These are phyloP conservation scores for Euzophera pinguis DNA, from an alignment of 2,888 invertebrate species.

Conservation along the genomic window DNA sequence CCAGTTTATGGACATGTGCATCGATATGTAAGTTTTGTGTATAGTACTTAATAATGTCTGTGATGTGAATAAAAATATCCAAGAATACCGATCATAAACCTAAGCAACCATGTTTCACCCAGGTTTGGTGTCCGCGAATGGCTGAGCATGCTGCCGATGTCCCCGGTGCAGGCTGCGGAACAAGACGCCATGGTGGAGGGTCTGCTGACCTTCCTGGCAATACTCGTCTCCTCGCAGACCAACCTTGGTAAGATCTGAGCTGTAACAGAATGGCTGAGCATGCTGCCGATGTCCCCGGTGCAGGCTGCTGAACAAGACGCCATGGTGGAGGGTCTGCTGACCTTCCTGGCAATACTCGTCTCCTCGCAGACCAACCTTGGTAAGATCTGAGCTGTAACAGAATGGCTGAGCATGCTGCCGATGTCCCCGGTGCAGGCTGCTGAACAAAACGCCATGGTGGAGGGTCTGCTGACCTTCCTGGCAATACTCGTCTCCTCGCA, in stretches of 20 bases:
- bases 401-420: slow-evolving; percentile 90
- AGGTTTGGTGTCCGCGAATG: slow-evolving; percentile 94
- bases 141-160: slow-evolving; percentile 87
- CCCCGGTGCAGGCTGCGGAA: slow-evolving; percentile 86
- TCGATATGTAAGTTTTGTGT: slow-evolving; percentile 85
- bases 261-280: slow-evolving; percentile 86
- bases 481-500: slow-evolving; percentile 92
- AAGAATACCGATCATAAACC: too few species aligned
- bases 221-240: slow-evolving; percentile 91
- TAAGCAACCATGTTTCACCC: too few species aligned
- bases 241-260: slow-evolving; percentile 82
- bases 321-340: slow-evolving; percentile 96
- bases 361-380: slow-evolving; percentile 93
- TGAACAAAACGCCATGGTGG: slow-evolving; percentile 95
- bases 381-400: slow-evolving; percentile 46
- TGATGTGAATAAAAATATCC: too few species aligned
- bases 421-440: slow-evolving; percentile 85
- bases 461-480: slow-evolving; percentile 94
- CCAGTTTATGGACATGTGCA: slow-evolving; percentile 90
- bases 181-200: slow-evolving; percentile 97
- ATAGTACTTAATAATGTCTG: too few species aligned
- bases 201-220: slow-evolving; percentile 93
- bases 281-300: slow-evolving; percentile 83
- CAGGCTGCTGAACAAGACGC: slow-evolving; percentile 92
- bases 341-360: slow-evolving; percentile 93